A percentile compares a stretch with the other conserved stretches of the same genome.
Conservation (phyloP, 2,888 invertebrate species). For the Tinea trinotella region DNA sequence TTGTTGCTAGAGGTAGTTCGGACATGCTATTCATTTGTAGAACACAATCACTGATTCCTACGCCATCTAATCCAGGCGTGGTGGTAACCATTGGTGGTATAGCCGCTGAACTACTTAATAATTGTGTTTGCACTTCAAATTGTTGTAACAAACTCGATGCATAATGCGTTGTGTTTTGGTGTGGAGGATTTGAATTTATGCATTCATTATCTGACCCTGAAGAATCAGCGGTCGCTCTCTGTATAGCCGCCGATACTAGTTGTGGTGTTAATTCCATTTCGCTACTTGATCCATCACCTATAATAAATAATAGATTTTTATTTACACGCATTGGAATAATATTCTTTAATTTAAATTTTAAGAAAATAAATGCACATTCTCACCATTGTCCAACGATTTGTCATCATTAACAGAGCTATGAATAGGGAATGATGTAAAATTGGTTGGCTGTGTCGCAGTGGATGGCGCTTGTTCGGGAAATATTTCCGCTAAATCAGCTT, state of each 20-base stretch:
- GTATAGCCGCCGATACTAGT: slow-evolving; percentile 83
- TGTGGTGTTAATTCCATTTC: slow-evolving; percentile 83
- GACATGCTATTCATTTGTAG: slow-evolving; percentile 53
- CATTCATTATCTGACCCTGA: slow-evolving; percentile 82
- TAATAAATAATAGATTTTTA: slow-evolving; percentile 25
- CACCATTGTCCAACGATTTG: slow-evolving; percentile 67
- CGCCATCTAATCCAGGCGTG: slow-evolving; percentile 41
- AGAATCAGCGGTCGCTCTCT: slow-evolving; percentile 77
- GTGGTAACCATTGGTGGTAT: slow-evolving; percentile 41
- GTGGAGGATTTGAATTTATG: slow-evolving; percentile 65
- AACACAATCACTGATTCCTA: slow-evolving; percentile 51
- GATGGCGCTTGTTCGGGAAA: slow-evolving; percentile 78
- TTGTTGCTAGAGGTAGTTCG: slow-evolving; percentile 52
- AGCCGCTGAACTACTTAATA: slow-evolving; percentile 69
- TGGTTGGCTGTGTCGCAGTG: slow-evolving; percentile 73
- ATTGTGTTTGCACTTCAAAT: slow-evolving; percentile 85
- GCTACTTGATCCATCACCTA: slow-evolving; percentile 77
- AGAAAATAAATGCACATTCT: slow-evolving; percentile 18
- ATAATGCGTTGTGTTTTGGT: slow-evolving; percentile 74
- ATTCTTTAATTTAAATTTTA: neutral
- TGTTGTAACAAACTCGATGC: slow-evolving; percentile 84
- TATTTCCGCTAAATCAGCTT: slow-evolving; percentile 84
- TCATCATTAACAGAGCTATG: slow-evolving; percentile 52
- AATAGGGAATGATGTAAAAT: slow-evolving; percentile 68
- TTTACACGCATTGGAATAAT: neutral